Percentiles rank a stretch among this genome's conserved stretches.
These are phyloP conservation scores for Emydura subglobosa DNA, from an alignment of 2,113 vertebrate species.

Conservation along the genomic window DNA sequence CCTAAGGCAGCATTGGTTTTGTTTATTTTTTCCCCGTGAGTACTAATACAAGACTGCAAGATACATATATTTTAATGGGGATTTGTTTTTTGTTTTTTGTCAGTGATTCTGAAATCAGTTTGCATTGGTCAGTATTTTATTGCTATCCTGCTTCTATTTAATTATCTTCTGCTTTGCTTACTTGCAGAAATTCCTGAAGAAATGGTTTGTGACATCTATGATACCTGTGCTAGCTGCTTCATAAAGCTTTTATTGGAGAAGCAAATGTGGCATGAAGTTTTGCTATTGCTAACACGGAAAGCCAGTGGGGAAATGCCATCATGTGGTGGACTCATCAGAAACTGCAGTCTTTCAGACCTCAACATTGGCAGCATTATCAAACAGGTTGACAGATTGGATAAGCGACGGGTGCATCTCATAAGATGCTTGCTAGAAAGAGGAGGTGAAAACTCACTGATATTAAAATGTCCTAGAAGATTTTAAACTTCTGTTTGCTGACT, in stretches of 20 bases:
- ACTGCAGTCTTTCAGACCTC: constrained; percentile 72
- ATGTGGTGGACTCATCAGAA: constrained; percentile 61
- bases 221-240: constrained; percentile 69
- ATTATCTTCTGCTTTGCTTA: neutral
- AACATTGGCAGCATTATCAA: constrained; percentile 75
- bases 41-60: neutral
- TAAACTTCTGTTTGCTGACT: neutral
- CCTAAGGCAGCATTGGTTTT: neutral
- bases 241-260: constrained; percentile 78
- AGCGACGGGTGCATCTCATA: constrained; percentile 66
- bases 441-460: constrained; percentile 69
- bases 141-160: neutral
- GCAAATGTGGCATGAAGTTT: constrained; percentile 77
- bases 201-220: constrained; percentile 72
- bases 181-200: constrained; percentile 77
- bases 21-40: no score
- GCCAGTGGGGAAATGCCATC: constrained; percentile 39
- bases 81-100: neutral
- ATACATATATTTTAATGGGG: neutral
- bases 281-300: constrained; percentile 79
- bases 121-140: neutral
- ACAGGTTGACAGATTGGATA: constrained; percentile 44
- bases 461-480: neutral
- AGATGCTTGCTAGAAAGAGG: constrained; percentile 76
- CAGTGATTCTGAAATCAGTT: neutral